Evolutionary conservation across 2,888 invertebrate species (phyloP), one percentile per base, ranked within the genome.

Genomic region (Chaetoderma sp.): DNA sequence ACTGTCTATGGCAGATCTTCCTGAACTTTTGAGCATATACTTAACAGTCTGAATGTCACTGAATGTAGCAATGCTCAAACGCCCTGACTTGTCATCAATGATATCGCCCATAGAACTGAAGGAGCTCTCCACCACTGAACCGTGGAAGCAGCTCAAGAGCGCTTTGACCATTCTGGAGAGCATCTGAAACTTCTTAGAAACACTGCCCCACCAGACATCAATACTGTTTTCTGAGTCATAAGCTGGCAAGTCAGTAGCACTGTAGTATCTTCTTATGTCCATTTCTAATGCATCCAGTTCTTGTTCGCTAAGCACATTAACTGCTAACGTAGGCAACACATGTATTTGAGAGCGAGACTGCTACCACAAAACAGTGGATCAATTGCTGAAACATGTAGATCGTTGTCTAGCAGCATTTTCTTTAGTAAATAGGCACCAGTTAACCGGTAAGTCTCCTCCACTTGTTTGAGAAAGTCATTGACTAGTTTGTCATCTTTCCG

Each of bases 91-190:
- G 3, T n/a, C 50, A 62, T 71, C 68, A 5, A 65, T 57, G 3
- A 72, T 58, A 47, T 76, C 70, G 39, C 56, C 63, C 73, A 76
- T 74, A 10, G 56, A 30, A 65, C 58, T 75, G 52, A 76, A 76
- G 2, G 59, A 52, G 1, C 49, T 47, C 55, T 76, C 75, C 13
- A 76, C 66, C 33, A 52, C 42, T 1, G 74, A 68, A 8, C 72
- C 74, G 69, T 72, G 72, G 32, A 76, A 76, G 32, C 67, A 60
- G 16, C 44, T 61, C 5, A 71, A 56, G 8, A 44, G 33, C 30
- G 70, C 64, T 21, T 61, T 65, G 1, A 52, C 66, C n/a, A 73
- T 28, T 47, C 65, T 70, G 13, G 47, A 16, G 1, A 67, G 60
- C 5, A 23, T 18, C 23, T 70, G 67, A 28, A 16, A 52, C 8